Base-by-base conservation (phyloP, 2,888 invertebrate species). In the Ochropleura plecta region DNA sequence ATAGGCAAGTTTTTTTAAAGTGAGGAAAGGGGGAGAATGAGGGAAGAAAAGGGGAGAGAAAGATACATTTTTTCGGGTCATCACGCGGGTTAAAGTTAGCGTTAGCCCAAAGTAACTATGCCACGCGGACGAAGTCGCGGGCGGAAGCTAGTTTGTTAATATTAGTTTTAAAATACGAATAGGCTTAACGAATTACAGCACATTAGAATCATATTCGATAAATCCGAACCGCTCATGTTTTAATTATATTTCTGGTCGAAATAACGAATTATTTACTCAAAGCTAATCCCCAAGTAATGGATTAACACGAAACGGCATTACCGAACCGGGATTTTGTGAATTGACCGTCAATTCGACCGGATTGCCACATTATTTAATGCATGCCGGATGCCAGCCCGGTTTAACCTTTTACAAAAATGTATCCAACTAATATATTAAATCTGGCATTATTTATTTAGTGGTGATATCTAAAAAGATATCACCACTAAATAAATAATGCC, bases 241-340 rank as follows among this genome's bases (percentile, higher is more conserved):
- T 73, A 53, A 42, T 46, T 20, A 42, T 30, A 30, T 49, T 42
- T 42, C 18, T 53, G 44, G 9, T n/a, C 16, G 48, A 64, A 51
- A 44, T 63, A 9, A 8, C 42, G 46, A 59, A 70, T 76, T 63
- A 76, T 70, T 67, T 59, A 66, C 14, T 63, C 20, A 20, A 63
- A 67, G 51, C 66, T 59, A 18, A 70, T 20, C 42, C 42, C 49
- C 46, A 42, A 79, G 75, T 73, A 73, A 48, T 53, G 70, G 14
- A 48, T 70, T 63, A 67, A 65, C 55, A 71, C 46, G 40, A 57
- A 68, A n/a, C 42, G 49, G 18, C 20, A 46, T 70, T 49, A 55
- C 30, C 57, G 55, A 60, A 40, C 51, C 30, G n/a, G 55, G 18
- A 16, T 44, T 42, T 42, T 40, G 46, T 53, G 53, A 63, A 30